Conservation (phyloP, 1,140 invertebrate genomes). For the Elymnias hypermnestra region DNA sequence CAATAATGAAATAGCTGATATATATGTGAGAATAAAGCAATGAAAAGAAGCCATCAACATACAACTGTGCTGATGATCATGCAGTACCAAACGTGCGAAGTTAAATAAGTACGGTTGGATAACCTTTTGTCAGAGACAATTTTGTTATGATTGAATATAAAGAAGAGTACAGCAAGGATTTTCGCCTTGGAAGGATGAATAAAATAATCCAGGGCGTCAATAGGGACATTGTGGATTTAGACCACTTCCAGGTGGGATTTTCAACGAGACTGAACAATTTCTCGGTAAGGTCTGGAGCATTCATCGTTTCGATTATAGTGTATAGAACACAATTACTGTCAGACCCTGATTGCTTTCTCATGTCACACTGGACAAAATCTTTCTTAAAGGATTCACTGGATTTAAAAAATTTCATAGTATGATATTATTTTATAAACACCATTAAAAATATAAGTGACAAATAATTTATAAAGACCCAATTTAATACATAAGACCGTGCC, state of each 20-base stretch:
- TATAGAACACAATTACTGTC: slow-evolving; percentile 53
- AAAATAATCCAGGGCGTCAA: slow-evolving; percentile 10
- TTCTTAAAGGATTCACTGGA: too few relatives aligned
- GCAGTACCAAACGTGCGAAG: slow-evolving; percentile 6
- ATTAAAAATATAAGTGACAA: not conserved
- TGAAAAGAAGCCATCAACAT: slow-evolving; percentile 5
- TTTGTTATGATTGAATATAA: not conserved
- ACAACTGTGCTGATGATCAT: slow-evolving; percentile 4
- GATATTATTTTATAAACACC: too few relatives aligned
- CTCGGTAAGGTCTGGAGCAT: slow-evolving; percentile 41
- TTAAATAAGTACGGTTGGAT: not conserved
- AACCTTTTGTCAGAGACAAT: not conserved
- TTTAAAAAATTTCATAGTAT: too few relatives aligned
- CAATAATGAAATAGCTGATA: slow-evolving; percentile 9
- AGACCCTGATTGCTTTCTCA: slow-evolving; percentile 38
- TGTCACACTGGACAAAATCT: too few relatives aligned
- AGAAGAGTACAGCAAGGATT: not conserved
- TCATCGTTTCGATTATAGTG: slow-evolving; percentile 49
- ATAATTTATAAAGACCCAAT: not conserved
- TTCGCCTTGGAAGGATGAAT: slow-evolving; percentile 8
- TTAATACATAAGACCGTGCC: not conserved
- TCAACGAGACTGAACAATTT: slow-evolving; percentile 35
- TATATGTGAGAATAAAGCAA: slow-evolving; percentile 1
- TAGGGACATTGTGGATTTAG: slow-evolving; percentile 10
- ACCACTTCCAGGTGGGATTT: slow-evolving; percentile 61